Conservation (phyloP, 2,797 vertebrate species). For the Ceryle rudis region DNA sequence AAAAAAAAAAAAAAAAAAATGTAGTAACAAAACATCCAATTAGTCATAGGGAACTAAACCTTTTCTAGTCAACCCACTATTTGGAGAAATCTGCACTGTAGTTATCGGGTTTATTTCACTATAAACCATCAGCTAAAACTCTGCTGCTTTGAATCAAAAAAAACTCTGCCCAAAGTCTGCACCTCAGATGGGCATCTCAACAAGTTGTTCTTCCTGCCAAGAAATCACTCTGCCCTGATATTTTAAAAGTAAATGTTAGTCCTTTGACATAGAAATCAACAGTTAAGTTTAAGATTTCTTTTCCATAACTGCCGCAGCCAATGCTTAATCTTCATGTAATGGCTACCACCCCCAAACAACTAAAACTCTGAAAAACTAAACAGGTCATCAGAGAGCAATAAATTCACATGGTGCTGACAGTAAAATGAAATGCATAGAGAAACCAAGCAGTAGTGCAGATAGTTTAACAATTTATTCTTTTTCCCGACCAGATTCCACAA, state of each 20-base stretch:
- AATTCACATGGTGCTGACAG: not conserved
- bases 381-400: not conserved
- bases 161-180: not conserved
- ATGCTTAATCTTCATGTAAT: not conserved
- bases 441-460: not conserved
- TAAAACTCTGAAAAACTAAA: not conserved
- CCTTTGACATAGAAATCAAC: not conserved
- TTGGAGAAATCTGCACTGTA: constrained; percentile 29
- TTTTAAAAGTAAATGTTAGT: not conserved
- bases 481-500: not conserved
- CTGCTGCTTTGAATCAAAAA: not conserved
- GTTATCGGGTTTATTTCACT: constrained; percentile 32
- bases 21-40: constrained; percentile 15
- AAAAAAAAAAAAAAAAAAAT: not conserved
- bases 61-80: constrained; percentile 11
- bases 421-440: not conserved
- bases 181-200: not conserved
- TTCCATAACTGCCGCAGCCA: not conserved
- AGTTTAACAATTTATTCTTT: not conserved
- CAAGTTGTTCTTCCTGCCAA: not conserved
- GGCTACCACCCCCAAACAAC: not conserved
- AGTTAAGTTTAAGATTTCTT: not conserved
- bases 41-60: constrained; percentile 12
- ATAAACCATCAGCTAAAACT: not conserved
- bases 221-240: not conserved